A percentile compares a stretch with the other conserved stretches of the same genome.
Evolutionary conservation across 2,797 vertebrate species (phyloP).

Genomic region (Coccyzus lansbergi): DNA sequence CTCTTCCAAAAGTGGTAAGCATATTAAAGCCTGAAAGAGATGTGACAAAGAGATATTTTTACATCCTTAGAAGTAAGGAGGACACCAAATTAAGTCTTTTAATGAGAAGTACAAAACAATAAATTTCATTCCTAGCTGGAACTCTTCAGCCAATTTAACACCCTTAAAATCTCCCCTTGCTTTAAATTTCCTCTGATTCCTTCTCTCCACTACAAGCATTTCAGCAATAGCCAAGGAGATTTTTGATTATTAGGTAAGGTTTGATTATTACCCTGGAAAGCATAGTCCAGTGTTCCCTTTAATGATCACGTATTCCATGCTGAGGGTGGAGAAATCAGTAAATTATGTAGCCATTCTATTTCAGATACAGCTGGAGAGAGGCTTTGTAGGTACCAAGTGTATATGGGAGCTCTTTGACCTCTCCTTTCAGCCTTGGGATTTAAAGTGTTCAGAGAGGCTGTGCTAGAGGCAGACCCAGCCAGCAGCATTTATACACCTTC

Average conservation of each 20-base stretch:
- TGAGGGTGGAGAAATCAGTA: neutral
- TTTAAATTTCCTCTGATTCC: neutral
- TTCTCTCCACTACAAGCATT: rapidly evolving
- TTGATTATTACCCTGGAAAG: neutral
- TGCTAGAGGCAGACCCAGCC: neutral
- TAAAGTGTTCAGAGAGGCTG: neutral
- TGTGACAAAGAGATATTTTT: neutral
- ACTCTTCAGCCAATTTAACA: neutral
- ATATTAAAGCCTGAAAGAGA: neutral
- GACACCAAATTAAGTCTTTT: neutral
- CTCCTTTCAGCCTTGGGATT: neutral
- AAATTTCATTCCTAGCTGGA: neutral
- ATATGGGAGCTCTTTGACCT: neutral
- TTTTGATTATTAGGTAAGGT: too few species aligned
- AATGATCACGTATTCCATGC: neutral
- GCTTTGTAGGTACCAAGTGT: neutral
- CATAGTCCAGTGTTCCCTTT: neutral
- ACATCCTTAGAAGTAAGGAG: neutral
- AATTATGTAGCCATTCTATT: neutral
- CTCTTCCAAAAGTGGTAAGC: too few species aligned
- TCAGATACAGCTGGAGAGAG: neutral
- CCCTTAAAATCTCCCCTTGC: neutral
- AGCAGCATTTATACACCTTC: neutral
- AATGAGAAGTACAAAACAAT: neutral
- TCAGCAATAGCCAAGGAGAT: neutral